phyloP scores from a whole-genome alignment of 2,888 invertebrate species.

The Dasypolia templi region DNA sequence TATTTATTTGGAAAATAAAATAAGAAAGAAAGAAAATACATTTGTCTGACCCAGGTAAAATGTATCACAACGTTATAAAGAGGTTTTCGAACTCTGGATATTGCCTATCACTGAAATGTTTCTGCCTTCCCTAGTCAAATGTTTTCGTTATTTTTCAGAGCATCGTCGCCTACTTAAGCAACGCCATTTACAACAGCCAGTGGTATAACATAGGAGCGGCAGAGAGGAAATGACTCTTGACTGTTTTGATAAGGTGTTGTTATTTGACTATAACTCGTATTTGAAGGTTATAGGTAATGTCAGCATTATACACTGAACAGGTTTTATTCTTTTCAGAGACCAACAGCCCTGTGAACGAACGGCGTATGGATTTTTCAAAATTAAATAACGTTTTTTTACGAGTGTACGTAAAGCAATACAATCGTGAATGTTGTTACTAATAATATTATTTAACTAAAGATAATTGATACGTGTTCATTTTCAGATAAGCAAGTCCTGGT shows the following conservation, averaged over 20 bases:
- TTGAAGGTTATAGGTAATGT: not conserved
- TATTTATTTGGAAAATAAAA: not conserved
- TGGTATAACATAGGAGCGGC: slow-evolving; percentile 44
- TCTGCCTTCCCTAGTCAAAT: not conserved
- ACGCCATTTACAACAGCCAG: slow-evolving; percentile 47
- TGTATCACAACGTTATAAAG: not conserved
- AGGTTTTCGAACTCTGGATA: not conserved
- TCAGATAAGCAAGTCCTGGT: slow-evolving; percentile 62
- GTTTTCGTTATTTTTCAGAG: slow-evolving; percentile 41
- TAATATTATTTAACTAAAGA: not conserved
- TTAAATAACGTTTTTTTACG: slow-evolving; percentile 44
- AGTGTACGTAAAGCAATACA: slow-evolving; percentile 35
- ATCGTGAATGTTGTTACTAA: no score
- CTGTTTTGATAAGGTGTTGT: slow-evolving; percentile 42
- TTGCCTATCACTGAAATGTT: not conserved
- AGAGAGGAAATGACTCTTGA: slow-evolving; percentile 41
- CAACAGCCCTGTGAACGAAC: slow-evolving; percentile 49
- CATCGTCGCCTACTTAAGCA: slow-evolving; percentile 35
- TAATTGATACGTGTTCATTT: not conserved
- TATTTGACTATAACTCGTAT: not conserved
- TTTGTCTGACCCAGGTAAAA: no score
- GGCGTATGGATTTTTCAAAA: slow-evolving; percentile 48
- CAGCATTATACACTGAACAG: not conserved
- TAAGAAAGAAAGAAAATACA: no score
- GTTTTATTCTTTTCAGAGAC: slow-evolving; percentile 38